Conservation (phyloP, 2,797 vertebrate species). For the Pseudochromis fuscus region DNA sequence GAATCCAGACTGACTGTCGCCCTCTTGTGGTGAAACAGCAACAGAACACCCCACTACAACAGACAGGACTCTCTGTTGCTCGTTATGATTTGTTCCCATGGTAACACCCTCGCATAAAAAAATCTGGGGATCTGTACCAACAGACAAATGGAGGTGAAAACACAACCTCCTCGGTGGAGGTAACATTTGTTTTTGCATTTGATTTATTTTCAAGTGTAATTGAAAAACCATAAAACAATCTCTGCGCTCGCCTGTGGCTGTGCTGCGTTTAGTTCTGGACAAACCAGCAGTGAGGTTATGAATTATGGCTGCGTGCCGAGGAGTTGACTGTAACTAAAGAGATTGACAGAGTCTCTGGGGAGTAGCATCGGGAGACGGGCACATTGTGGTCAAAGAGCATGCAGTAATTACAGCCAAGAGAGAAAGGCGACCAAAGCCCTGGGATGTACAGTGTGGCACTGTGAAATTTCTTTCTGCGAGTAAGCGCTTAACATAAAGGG, state of each 20-base stretch:
- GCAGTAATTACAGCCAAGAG: conserved; percentile 44
- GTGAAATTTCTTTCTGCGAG: conserved; percentile 15
- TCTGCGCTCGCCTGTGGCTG: neutral
- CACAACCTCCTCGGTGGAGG: no score
- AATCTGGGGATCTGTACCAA: no score
- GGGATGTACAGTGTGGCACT: conserved; percentile 15
- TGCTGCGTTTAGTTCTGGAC: neutral
- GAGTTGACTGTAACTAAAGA: conserved; percentile 40
- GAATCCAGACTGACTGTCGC: no score
- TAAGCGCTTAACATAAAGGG: conserved; percentile 22
- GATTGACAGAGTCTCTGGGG: conserved; percentile 36
- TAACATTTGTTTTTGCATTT: no score
- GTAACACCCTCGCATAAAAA: no score
- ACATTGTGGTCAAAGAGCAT: conserved; percentile 33
- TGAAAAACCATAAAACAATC: neutral
- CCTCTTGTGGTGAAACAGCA: no score
- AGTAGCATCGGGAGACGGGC: conserved; percentile 27
- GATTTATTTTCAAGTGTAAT: no score
- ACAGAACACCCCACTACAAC: no score
- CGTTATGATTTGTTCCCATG: no score
- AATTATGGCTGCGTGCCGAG: conserved; percentile 31
- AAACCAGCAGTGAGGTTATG: conserved; percentile 6
- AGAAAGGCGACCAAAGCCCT: conserved; percentile 22
- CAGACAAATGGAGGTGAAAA: no score
- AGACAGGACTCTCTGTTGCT: no score